Evolutionary conservation across 1,140 invertebrate species (phyloP), one percentile per base, ranked within the genome.

Genomic region (Calephelis nemesis): DNA sequence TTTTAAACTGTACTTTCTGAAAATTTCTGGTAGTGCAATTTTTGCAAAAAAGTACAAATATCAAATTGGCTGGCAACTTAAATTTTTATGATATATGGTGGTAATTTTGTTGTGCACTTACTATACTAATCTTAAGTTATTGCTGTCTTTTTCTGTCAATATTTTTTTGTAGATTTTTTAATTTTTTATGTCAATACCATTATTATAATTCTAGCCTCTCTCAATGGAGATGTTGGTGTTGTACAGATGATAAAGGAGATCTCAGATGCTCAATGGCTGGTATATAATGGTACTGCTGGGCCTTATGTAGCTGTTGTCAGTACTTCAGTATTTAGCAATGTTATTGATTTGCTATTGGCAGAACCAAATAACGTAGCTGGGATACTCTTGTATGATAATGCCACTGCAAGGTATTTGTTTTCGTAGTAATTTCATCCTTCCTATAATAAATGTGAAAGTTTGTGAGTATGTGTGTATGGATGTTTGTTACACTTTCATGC

Each of bases 171-270:
- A 65, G 49, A 54, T 64, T 62, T 47, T 58, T 63, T 60, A 11
- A 49, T 7, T 1, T 8, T 10, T 54, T 4, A 15, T n/a, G n/a
- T 42, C 12, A 6, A 42, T 39, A 12, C 11, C 11, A 19, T 68
- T 67, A 30, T 64, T 69, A 50, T 65, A 52, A 42, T 39, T 77
- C 11, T 70, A 91, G 87, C 87, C 60, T 76, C 83, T 58, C 67
- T 82, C 13, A 85, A 78, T 65, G 98, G 98, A 10, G 97, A 96
- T 74, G 95, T 97, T 19, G 98, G 98, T 45, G 95, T 97, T 9
- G 91, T 98, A 13, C 96, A 98, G 78, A 92, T 96, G 72, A 91
- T 98, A 15, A 83, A 93, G 47, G 84, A 88, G 47, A 71, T 92
- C 10, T 80, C 77, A 11, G 96, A 98, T 87, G 85, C 97, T 7